phyloP scores from a whole-genome alignment of 2,888 invertebrate species.

The Hirudinaria manillensis region DNA sequence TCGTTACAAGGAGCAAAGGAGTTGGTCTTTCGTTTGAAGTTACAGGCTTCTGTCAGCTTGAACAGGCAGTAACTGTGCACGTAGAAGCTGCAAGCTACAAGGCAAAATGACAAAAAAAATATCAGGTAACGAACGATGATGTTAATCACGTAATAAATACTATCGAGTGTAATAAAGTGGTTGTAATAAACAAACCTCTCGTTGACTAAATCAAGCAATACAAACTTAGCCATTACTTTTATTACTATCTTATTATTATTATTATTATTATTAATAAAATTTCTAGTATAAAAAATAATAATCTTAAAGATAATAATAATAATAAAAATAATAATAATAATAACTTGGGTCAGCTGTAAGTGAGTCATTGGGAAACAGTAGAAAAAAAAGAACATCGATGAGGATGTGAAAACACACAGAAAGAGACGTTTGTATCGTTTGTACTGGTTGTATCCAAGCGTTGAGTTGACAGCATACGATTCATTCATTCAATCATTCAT shows the following conservation, averaged over 20 bases:
- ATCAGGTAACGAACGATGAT: too few relatives aligned
- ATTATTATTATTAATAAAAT: too few relatives aligned
- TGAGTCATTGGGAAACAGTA: neutral
- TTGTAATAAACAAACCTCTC: too few relatives aligned
- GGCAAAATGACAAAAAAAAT: neutral
- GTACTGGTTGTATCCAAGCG: neutral
- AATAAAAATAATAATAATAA: neutral
- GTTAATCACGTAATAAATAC: too few relatives aligned
- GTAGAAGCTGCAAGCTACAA: constrained; percentile 3
- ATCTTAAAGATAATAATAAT: neutral
- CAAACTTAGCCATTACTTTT: too few relatives aligned
- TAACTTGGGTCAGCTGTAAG: too few relatives aligned
- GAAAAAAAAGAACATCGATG: neutral
- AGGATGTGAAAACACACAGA: constrained; percentile 8
- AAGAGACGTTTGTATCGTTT: neutral
- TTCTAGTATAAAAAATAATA: too few relatives aligned
- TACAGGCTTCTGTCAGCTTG: constrained; percentile 22
- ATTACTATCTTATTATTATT: too few relatives aligned
- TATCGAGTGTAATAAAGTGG: too few relatives aligned
- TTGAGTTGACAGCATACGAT: neutral
- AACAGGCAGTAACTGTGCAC: constrained; percentile 21
- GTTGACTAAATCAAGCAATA: too few relatives aligned
- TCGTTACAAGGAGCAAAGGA: neutral
- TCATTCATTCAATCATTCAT: too few relatives aligned
- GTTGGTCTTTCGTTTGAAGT: constrained; percentile 15